Evolutionary conservation across 2,888 invertebrate species (phyloP).

Genomic region (Athetis lepigone): DNA sequence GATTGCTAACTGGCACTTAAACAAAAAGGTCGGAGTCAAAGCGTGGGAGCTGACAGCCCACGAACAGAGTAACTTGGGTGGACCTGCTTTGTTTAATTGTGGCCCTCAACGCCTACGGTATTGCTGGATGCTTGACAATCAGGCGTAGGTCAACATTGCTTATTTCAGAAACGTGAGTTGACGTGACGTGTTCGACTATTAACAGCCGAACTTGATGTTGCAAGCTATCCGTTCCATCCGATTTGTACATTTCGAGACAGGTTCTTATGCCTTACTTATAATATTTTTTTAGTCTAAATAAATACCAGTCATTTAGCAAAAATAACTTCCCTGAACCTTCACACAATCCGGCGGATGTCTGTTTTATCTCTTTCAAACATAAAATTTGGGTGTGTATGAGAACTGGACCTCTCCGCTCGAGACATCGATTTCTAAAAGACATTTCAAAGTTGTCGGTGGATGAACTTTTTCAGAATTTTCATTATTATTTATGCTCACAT

Average conservation of each 20-base stretch:
- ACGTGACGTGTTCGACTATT: conserved; percentile 3
- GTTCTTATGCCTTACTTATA: conserved; percentile 25
- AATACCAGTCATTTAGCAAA: conserved; percentile 47
- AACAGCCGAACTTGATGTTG: neutral
- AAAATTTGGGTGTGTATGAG: conserved; percentile 81
- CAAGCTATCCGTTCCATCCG: conserved; percentile 10
- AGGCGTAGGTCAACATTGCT: conserved; percentile 59
- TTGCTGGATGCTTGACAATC: conserved; percentile 67
- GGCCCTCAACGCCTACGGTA: conserved; percentile 76
- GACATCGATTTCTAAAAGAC: conserved; percentile 66
- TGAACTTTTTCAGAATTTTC: neutral
- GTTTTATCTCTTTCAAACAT: conserved; percentile 83
- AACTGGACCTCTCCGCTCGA: conserved; percentile 70
- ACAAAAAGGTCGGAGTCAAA: conserved; percentile 80
- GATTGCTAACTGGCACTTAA: conserved; percentile 74
- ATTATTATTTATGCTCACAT: neutral
- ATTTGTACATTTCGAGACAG: conserved; percentile 7
- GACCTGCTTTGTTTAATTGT: conserved; percentile 80
- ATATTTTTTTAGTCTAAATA: conserved; percentile 53
- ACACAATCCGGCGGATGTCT: conserved; percentile 84
- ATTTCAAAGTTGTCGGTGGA: conserved; percentile 18
- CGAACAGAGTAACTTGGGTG: conserved; percentile 78
- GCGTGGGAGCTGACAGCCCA: conserved; percentile 83
- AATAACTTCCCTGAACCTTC: conserved; percentile 70
- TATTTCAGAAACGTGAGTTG: conserved; percentile 11